These are phyloP conservation scores for Gadopsis bispinosus DNA, from an alignment of 2,797 vertebrate species.

Conservation along the genomic window DNA sequence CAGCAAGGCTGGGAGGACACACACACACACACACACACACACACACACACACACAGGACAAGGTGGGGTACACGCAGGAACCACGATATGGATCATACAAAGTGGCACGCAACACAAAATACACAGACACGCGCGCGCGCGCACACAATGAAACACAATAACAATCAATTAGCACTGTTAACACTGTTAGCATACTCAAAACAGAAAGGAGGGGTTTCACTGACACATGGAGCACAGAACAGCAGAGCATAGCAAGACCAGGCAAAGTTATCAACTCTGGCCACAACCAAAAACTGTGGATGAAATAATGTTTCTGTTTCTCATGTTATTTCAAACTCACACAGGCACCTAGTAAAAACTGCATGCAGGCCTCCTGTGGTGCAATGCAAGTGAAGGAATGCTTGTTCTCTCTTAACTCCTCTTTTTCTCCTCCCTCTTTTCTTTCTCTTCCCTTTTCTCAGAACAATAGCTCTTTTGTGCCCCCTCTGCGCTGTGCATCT, in stretches of 20 bases:
- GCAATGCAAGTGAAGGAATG: conserved; percentile 67
- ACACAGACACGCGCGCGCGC: conserved; percentile 28
- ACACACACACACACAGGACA: conserved; percentile 46
- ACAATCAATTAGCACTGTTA: conserved; percentile 59
- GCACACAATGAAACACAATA: conserved; percentile 50
- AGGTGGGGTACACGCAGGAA: conserved; percentile 49
- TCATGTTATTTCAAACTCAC: conserved; percentile 72
- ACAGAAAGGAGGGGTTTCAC: conserved; percentile 35
- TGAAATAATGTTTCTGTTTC: conserved; percentile 71
- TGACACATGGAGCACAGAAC: conserved; percentile 49
- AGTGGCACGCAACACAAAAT: conserved; percentile 52
- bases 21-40: conserved; percentile 59
- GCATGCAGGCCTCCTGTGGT: conserved; percentile 73
- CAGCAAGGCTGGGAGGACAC: conserved; percentile 88
- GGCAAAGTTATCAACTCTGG: conserved; percentile 76
- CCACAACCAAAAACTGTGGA: conserved; percentile 41
- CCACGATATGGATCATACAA: conserved; percentile 47
- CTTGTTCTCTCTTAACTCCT: conserved; percentile 52
- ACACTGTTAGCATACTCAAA: conserved; percentile 69
- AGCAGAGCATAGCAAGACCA: conserved; percentile 64
- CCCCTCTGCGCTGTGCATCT: conserved; percentile 57
- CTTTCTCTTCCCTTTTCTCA: conserved; percentile 40
- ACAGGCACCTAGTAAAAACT: conserved; percentile 64
- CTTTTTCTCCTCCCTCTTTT: conserved; percentile 30
- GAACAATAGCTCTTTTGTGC: conserved; percentile 78